Evolutionary conservation across 1,140 invertebrate genomes (phyloP).

Genomic region (Zaprionus capensis): DNA sequence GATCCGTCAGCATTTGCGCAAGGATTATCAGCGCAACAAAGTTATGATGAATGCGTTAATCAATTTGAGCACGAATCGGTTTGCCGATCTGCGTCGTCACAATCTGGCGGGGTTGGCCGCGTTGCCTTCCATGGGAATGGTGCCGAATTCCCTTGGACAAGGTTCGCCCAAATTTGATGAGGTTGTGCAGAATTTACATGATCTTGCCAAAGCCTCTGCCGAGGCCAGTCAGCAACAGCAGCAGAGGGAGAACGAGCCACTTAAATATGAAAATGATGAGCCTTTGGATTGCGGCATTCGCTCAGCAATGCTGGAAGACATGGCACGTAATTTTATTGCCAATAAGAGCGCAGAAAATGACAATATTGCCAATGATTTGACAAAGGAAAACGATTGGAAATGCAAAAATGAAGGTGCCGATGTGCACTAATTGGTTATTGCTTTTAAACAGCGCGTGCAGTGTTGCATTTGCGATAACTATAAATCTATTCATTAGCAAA

Average conservation of each 20-base stretch:
- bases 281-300: constrained; percentile 72
- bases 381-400: constrained; percentile 66
- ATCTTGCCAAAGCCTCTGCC: constrained; percentile 69
- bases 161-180: constrained; percentile 62
- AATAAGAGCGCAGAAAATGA: constrained; percentile 48
- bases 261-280: constrained; percentile 62
- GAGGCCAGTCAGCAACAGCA: constrained; percentile 62
- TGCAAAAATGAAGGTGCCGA: constrained; percentile 61
- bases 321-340: constrained; percentile 63
- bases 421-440: constrained; percentile 40
- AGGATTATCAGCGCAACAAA: constrained; percentile 84
- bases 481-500: neutral
- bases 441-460: constrained; percentile 15
- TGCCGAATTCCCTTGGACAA: constrained; percentile 51
- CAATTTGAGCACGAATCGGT: constrained; percentile 67
- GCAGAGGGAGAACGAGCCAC: constrained; percentile 38
- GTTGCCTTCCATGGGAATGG: constrained; percentile 50
- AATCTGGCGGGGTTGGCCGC: constrained; percentile 40
- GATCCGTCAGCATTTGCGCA: constrained; percentile 83
- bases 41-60: constrained; percentile 83
- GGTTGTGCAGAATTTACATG: constrained; percentile 72
- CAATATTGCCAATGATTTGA: constrained; percentile 49
- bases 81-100: constrained; percentile 59
- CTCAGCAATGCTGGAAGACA: constrained; percentile 59
- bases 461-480: constrained; percentile 37